Conservation (phyloP, 2,113 vertebrate genomes). For the Macrotis lagotis region DNA sequence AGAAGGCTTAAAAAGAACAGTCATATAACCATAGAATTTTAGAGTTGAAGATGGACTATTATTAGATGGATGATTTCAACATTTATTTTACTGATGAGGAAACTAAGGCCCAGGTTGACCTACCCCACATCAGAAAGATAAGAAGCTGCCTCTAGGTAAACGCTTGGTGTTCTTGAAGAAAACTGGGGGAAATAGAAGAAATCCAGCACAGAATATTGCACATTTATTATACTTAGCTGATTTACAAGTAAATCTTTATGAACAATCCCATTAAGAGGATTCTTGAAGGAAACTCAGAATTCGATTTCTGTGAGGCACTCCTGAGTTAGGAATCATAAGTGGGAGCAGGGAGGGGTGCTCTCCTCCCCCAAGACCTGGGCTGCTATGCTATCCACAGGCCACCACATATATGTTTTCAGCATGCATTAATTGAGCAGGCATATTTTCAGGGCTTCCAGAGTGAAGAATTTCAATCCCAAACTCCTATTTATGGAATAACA, state of each 20-base stretch:
- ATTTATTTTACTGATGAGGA: background rate
- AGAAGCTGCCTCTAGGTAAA: background rate
- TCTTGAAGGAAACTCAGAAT: slow-evolving; percentile 17
- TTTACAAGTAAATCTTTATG: slow-evolving; percentile 4
- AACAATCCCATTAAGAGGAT: slow-evolving; percentile 9
- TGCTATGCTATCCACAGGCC: background rate
- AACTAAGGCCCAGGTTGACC: background rate
- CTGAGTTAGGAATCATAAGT: background rate
- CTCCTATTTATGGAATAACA: background rate
- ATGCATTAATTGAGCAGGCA: accelerated
- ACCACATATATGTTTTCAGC: too few relatives aligned
- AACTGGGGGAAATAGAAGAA: background rate
- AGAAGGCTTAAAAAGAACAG: background rate
- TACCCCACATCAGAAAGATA: background rate
- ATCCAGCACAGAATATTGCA: background rate
- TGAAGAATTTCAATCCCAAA: background rate
- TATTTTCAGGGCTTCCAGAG: background rate
- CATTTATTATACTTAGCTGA: background rate
- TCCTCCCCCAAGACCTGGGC: background rate
- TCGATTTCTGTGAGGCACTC: accelerated
- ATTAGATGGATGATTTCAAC: background rate
- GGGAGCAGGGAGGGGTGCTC: background rate
- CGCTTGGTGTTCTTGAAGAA: background rate
- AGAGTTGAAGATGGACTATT: background rate
- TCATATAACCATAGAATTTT: background rate